Conservation (phyloP, 2,113 vertebrate genomes). For the Equus quagga region DNA sequence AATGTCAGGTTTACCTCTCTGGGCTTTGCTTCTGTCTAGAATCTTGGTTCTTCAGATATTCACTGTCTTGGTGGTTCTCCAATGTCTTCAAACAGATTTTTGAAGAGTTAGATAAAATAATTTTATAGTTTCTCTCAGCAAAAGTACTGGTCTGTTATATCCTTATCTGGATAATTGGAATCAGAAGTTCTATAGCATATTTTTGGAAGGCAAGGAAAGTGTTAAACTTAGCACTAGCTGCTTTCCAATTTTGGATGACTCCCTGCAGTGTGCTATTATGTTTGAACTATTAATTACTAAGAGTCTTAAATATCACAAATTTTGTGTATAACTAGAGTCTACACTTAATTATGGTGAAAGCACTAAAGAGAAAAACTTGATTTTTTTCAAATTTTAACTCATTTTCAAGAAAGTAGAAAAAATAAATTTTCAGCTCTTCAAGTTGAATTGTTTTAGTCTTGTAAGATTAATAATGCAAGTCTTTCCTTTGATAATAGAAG, state of each 20-base stretch:
- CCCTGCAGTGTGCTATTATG: neutral
- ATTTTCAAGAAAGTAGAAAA: constrained; percentile 10
- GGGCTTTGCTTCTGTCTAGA: constrained; percentile 36
- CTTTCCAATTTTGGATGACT: constrained; percentile 20
- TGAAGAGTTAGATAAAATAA: neutral
- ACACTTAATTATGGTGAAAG: neutral
- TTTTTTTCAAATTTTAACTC: constrained; percentile 41
- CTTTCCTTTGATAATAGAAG: neutral
- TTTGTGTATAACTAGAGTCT: neutral
- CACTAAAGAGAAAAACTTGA: neutral
- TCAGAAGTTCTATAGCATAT: constrained; percentile 6
- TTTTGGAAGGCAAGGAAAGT: constrained; percentile 37
- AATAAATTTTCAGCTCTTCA: neutral
- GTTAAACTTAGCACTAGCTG: neutral
- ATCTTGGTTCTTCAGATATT: neutral
- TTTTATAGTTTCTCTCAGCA: constrained; percentile 14
- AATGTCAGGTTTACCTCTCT: neutral
- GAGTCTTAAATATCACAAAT: constrained; percentile 1
- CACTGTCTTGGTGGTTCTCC: neutral
- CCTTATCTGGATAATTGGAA: neutral
- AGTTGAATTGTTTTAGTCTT: constrained; percentile 34
- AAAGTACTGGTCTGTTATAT: neutral
- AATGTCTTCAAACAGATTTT: neutral
- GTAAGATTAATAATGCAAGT: neutral
- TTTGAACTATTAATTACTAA: constrained; percentile 36